Conservation (phyloP, 2,113 vertebrate species). For the Hydrolagus affinis region DNA sequence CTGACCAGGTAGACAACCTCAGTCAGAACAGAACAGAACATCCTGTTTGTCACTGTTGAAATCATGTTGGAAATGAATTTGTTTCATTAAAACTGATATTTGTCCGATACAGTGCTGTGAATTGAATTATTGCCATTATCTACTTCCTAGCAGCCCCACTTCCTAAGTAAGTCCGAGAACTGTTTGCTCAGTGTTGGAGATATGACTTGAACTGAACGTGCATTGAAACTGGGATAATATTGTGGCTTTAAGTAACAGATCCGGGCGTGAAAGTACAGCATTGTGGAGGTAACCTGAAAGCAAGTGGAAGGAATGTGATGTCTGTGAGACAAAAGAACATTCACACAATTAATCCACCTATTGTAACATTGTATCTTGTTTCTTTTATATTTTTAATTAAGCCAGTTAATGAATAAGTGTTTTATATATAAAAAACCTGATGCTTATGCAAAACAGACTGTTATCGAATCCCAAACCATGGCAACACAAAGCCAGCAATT, state of each 20-base stretch:
- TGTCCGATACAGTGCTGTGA: not conserved
- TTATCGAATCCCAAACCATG: slow-evolving; percentile 19
- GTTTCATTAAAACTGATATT: not conserved
- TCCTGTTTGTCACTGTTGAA: not conserved
- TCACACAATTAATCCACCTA: slow-evolving; percentile 7
- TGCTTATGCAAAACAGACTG: slow-evolving; percentile 26
- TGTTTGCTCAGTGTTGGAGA: not conserved
- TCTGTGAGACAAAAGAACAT: not conserved
- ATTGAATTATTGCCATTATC: not conserved
- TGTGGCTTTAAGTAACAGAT: not conserved
- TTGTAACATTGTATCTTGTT: slow-evolving; percentile 18
- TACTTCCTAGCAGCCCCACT: not conserved
- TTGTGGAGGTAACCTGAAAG: not conserved
- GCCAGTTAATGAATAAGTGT: slow-evolving; percentile 21
- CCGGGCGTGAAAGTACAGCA: not conserved
- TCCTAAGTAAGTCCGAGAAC: not conserved
- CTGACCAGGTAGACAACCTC: not conserved
- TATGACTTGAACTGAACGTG: not conserved
- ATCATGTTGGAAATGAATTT: not conserved
- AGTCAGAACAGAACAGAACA: not conserved
- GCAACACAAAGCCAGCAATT: slow-evolving; percentile 24
- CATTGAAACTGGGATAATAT: not conserved
- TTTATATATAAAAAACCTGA: not conserved
- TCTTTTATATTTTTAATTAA: slow-evolving; percentile 20
- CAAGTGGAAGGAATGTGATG: not conserved